Base-by-base conservation (phyloP, 2,888 invertebrate species). In the Lepetodrilus schrolli region DNA sequence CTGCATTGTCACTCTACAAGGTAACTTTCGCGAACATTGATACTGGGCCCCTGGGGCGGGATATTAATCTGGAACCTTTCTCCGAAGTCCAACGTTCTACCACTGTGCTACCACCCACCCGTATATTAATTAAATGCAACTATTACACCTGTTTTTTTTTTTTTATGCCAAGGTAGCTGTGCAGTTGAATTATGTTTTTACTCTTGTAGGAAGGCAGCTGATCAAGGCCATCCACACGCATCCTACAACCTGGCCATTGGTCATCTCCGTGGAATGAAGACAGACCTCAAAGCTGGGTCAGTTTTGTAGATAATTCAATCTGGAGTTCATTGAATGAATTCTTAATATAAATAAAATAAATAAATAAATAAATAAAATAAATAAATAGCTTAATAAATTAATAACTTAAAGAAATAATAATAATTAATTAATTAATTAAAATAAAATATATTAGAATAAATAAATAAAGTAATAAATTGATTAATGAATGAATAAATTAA, bases 181-280 rank as follows among this genome's bases (percentile, higher is more conserved):
- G 13, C 38, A 8, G 38, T 13, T 38, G n/a, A 47, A 47, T 47
- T 2, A 48, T 48, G 2, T 58, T 3, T 23, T 23, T 58, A 13
- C 23, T 20, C 17, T 70, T 50, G 2, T 79, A 89, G 90, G 76
- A 90, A 90, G 84, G 92, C 92, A 4, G 89, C 92, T 1, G 90
- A 91, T 69, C 91, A 92, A 79, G 92, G 92, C 0, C 92, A 92
- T 82, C 90, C 92, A 0, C 91, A 91, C 78, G 91, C 92, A 0
- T 83, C 91, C 1, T 92, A 92, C 83, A 92, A 92, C 81, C 84
- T 92, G 68, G 92, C 92, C 4, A 88, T 92, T 21, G 92, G 91
- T 21, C 92, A 92, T 79, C 82, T 92, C 72, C 90, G 92, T 75
- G 92, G 92, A 2, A 86, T 88, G 58, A 87, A 89, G 49, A 90